Conservation (phyloP, 2,113 vertebrate species). For the Phylloscopus trochilus region DNA sequence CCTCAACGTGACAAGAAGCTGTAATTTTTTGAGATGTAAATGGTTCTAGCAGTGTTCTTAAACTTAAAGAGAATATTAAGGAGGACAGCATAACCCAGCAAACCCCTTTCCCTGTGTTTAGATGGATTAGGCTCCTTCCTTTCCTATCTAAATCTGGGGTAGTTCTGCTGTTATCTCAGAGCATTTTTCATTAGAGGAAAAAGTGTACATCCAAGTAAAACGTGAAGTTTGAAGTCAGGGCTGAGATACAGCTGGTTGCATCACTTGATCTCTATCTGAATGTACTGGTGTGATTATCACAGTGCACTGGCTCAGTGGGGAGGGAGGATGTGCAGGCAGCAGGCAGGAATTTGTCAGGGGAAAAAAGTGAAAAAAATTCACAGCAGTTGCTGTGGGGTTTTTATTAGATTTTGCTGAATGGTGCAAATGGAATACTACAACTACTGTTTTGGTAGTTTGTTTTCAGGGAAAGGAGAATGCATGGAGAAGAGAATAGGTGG, state of each 20-base stretch:
- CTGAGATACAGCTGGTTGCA: slow-evolving; percentile 34
- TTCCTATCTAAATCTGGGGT: not conserved
- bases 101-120: not conserved
- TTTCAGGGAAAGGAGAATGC: not conserved
- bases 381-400: slow-evolving; percentile 44
- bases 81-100: not conserved
- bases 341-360: slow-evolving; percentile 35
- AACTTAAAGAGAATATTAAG: not conserved
- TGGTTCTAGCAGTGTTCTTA: not conserved
- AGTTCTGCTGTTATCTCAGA: slow-evolving; percentile 36
- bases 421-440: slow-evolving; percentile 8
- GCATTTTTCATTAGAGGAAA: slow-evolving; percentile 52
- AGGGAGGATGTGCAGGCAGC: slow-evolving; percentile 17
- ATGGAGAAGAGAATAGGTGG: not conserved
- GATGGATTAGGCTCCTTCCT: not conserved
- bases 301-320: slow-evolving; percentile 30
- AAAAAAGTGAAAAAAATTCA: slow-evolving; percentile 36
- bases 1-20: not conserved
- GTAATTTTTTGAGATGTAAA: not conserved
- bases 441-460: not conserved
- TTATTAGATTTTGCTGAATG: slow-evolving; percentile 8
- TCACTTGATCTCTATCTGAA: slow-evolving; percentile 65
- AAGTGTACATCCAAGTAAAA: slow-evolving; percentile 50
- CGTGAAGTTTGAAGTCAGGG: slow-evolving; percentile 63
- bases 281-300: slow-evolving; percentile 41